Base-by-base conservation (phyloP, 2,888 invertebrate genomes). In the Drosophila robusta region DNA sequence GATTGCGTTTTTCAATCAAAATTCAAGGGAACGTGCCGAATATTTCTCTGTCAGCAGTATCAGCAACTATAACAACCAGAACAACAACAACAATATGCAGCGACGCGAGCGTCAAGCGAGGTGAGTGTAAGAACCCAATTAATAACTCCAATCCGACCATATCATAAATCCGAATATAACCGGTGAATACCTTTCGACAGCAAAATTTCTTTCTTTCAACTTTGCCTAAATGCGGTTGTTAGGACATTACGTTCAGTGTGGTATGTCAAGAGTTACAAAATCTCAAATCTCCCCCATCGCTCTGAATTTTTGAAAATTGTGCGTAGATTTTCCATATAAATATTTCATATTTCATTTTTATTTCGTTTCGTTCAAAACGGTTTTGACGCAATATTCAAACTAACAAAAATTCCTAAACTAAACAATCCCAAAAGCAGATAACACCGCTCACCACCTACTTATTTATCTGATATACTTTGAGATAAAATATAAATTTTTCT, bases 71-170 rank as follows among this genome's bases (percentile, higher is more conserved):
- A 52, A 8, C 18, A 46, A 44, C 46, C 67, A 32, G 47, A 63
- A 63, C 38, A 51, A 66, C 29, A 60, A 32, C 45, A 36, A 62
- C 66, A 57, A 71, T 9, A 85, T 86, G 85, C 85, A 86, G 80
- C 70, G 85, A 64, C 86, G 85, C 47, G 85, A 86, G 56, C 75
- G 85, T 55, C 85, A 86, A 72, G 56, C 85, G 41, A 86, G 89
- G 85, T 86, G 55, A 89, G 84, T 72, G 11, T 32, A 41, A 32
- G 14, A 38, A 5, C 1, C 8, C 12, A 39, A 26, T 36, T 12
- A 12, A 69, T 12, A 39, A 12, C 36, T 1, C 2, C 32, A 36
- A 12, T 42, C 34, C 8, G 2, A 32, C 44, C 44, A 42, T 44
- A 34, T 11, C 34, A 38, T 24, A 16, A 42, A 18, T 45, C 34